Conservation (phyloP, 2,113 vertebrate species). For the Epinephelus fuscoguttatus region DNA sequence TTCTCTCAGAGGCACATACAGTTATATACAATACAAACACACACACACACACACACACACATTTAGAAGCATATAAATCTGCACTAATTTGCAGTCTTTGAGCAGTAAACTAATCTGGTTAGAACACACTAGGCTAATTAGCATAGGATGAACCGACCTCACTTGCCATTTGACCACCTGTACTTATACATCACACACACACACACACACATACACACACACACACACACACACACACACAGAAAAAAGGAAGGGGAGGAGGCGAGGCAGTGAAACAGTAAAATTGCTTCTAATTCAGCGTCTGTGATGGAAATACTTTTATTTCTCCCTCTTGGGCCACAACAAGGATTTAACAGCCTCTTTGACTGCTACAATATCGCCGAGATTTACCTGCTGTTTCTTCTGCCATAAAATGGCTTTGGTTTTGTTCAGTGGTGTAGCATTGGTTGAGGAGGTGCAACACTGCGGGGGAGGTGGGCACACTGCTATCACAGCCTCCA, state of each 20-base stretch:
- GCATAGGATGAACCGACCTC: slow-evolving; percentile 48
- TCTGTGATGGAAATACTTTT: slow-evolving; percentile 69
- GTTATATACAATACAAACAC: slow-evolving; percentile 2
- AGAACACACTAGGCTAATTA: slow-evolving; percentile 51
- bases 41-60: slow-evolving; percentile 30
- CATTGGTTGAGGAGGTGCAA: slow-evolving; percentile 33
- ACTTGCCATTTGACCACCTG: slow-evolving; percentile 57
- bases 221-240: neutral
- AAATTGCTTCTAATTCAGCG: slow-evolving; percentile 59
- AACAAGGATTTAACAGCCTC: slow-evolving; percentile 69
- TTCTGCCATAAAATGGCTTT: slow-evolving; percentile 54
- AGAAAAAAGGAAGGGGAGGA: neutral
- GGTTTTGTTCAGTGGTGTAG: slow-evolving; percentile 46
- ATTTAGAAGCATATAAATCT: slow-evolving; percentile 28
- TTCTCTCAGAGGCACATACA: slow-evolving; percentile 8
- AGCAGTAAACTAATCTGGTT: slow-evolving; percentile 37
- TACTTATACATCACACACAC: slow-evolving; percentile 11
- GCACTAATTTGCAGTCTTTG: slow-evolving; percentile 47
- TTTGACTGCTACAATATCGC: slow-evolving; percentile 48
- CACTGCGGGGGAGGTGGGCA: slow-evolving; percentile 60
- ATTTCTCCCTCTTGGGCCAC: slow-evolving; percentile 62
- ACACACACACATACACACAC: neutral
- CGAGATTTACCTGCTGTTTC: slow-evolving; percentile 74
- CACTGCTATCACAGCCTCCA: slow-evolving; percentile 70
- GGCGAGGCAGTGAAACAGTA: slow-evolving; percentile 21